Conservation (phyloP, 1,140 invertebrate genomes). For the Pseudobourletiella spinata region DNA sequence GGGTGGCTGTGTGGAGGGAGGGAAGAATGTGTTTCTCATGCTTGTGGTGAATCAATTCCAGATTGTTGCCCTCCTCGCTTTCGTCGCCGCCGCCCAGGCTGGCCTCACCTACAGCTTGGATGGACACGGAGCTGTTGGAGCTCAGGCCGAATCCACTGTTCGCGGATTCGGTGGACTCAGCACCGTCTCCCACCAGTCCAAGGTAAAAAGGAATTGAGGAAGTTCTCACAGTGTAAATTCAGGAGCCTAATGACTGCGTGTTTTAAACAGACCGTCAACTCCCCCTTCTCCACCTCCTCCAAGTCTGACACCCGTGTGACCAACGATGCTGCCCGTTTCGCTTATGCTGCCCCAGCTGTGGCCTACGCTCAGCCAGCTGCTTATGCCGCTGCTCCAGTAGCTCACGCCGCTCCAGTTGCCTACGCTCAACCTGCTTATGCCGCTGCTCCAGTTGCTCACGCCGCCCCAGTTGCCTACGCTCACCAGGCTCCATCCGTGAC, state of each 20-base stretch:
- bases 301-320: conserved; percentile 53
- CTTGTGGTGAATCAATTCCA: neutral
- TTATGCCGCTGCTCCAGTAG: neutral
- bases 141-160: conserved; percentile 5
- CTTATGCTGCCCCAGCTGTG: conserved; percentile 13
- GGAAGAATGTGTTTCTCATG: neutral
- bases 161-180: conserved; percentile 2
- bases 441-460: neutral
- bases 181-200: conserved; percentile 6
- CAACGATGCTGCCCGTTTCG: conserved; percentile 46
- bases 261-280: no score
- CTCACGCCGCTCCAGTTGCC: neutral
- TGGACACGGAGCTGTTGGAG: conserved; percentile 13
- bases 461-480: neutral
- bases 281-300: conserved; percentile 57
- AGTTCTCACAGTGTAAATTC: neutral
- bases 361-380: neutral
- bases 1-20: neutral
- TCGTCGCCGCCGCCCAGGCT: neutral
- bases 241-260: conserved; percentile 40
- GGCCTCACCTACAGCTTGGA: neutral
- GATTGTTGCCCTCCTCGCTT: neutral
- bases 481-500: neutral
- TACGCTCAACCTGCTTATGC: conserved; percentile 1
- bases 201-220: conserved; percentile 2